phyloP scores from a whole-genome alignment of 2,113 vertebrate genomes.

The Pangasianodon gigas region DNA sequence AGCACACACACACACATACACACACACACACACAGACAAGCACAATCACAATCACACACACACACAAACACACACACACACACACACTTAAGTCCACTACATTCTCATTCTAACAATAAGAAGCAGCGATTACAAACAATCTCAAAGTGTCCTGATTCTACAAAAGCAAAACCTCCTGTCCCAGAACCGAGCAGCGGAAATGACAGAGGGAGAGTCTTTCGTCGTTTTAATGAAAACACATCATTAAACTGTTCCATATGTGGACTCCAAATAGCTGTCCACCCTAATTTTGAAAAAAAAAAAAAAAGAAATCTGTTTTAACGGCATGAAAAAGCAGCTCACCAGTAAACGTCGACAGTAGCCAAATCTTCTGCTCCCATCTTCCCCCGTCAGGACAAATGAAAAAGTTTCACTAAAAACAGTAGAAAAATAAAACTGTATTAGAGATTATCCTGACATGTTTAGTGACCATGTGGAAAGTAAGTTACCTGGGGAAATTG shows the following conservation, averaged over 20 bases:
- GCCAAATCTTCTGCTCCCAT: conserved; percentile 91
- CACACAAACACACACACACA: not conserved
- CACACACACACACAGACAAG: not conserved
- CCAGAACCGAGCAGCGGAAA: not conserved
- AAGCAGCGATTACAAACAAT: not conserved
- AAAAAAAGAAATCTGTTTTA: not conserved
- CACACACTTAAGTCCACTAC: conserved; percentile 32
- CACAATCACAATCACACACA: conserved; percentile 1
- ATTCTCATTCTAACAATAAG: not conserved
- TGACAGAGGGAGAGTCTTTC: not conserved
- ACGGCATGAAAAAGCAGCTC: conserved; percentile 46
- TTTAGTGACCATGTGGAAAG: not conserved
- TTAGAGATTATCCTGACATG: not conserved
- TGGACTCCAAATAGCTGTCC: not conserved
- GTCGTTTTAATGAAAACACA: not conserved
- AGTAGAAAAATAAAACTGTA: not conserved
- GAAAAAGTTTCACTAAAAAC: conserved; percentile 89
- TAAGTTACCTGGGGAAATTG: conserved; percentile 86
- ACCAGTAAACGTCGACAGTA: conserved; percentile 95
- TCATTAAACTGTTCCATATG: not conserved
- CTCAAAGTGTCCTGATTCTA: not conserved
- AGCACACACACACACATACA: conserved; percentile 36
- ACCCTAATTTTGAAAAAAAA: not conserved
- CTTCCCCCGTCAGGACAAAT: conserved; percentile 93
- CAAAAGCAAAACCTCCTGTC: conserved; percentile 9